Evolutionary conservation across 2,888 invertebrate genomes (phyloP), one percentile per base, ranked within the genome.

Genomic region (Ophion obscuratus): DNA sequence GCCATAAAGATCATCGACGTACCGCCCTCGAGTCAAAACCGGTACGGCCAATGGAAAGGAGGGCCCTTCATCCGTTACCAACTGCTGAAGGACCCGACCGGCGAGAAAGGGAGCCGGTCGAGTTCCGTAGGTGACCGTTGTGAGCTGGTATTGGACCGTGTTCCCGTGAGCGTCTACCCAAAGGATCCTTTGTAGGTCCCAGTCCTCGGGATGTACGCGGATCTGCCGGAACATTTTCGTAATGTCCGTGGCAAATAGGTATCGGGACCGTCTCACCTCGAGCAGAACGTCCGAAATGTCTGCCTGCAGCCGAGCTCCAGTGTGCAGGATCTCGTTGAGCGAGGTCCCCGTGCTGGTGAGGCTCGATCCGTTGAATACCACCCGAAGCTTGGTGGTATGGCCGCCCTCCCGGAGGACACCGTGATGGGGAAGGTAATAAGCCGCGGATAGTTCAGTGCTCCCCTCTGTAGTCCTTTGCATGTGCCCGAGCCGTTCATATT

Each of bases 401-500:
- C 2, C 0, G 17, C 10, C 17, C 3, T 14, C 5, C 5, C 14
- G 57, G 9, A 57, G n/a, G 17, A 57, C 57, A 4, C 57, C 57
- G 10, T 57, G 57, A 57, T 57, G 57, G n/a, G 57, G 57, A 10
- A 10, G 17, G 10, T 14, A n/a, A 4, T 57, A 57, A 5, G 9
- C n/a, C n/a, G 17, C 2, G 4, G 57, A 2, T 6, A 17, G 57
- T 0, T 14, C 5, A 1, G 57, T 0, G n/a, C 4, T 6, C 4
- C 5, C 57, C 5, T 57, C n/a, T 2, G 44, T 9, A 44, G 9
- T 44, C 44, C 44, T 1, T 17, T 17, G 10, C 68, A 75, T 81
- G 24, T 81, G 81, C 5, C 40, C 10, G 3, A 75, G 31, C 17
- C 11, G 2, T 47, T 70, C 53, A n/a, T 81, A 74, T 20, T 81